Conservation (phyloP, 2,888 invertebrate genomes). For the Crematogaster levior region DNA sequence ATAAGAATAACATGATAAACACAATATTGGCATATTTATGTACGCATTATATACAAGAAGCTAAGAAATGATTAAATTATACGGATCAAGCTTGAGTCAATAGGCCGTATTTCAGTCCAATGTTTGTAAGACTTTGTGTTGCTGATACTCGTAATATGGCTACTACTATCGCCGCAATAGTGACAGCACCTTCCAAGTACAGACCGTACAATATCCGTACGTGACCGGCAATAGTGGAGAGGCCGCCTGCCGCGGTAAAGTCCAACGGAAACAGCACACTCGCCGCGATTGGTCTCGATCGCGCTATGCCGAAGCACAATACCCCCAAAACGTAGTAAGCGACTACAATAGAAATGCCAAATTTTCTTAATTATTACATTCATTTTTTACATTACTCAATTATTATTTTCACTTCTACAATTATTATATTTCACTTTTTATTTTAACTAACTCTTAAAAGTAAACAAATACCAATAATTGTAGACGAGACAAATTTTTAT, state of each 20-base stretch:
- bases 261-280: slow-evolving; percentile 89
- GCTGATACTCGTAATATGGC: slow-evolving; percentile 88
- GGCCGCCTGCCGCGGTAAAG: slow-evolving; percentile 90
- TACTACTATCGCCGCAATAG: slow-evolving; percentile 88
- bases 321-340: slow-evolving; percentile 88
- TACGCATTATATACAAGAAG: not conserved
- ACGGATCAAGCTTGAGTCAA: slow-evolving; percentile 83
- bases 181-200: slow-evolving; percentile 90
- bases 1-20: not conserved
- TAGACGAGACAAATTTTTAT: not conserved
- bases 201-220: slow-evolving; percentile 89
- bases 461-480: not conserved
- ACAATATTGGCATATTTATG: not conserved
- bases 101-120: slow-evolving; percentile 87
- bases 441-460: not conserved
- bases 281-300: slow-evolving; percentile 86
- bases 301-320: slow-evolving; percentile 88
- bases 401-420: no score
- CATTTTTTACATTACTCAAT: not conserved
- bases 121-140: slow-evolving; percentile 87
- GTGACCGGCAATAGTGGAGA: slow-evolving; percentile 88
- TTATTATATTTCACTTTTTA: not conserved
- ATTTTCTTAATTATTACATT: slow-evolving; percentile 12
- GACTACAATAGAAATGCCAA: slow-evolving; percentile 67
- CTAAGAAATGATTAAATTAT: not conserved